Evolutionary conservation across 2,113 vertebrate genomes (phyloP), one percentile per base, ranked within the genome.

Genomic region (Cryptotis parvus): DNA sequence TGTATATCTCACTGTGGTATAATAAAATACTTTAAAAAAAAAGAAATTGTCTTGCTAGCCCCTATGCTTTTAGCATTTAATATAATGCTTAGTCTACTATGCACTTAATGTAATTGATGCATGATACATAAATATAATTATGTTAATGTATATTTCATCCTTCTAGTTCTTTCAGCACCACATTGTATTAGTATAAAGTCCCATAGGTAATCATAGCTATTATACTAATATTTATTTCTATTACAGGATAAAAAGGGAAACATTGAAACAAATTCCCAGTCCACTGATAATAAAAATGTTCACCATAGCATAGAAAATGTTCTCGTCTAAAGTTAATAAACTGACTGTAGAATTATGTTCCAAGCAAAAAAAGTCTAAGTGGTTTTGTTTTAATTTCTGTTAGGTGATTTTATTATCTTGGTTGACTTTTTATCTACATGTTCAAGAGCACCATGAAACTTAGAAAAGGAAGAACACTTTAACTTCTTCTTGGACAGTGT

Each of bases 261-360:
- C 14, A 79, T 83, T 79, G 68, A 83, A 78, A 75, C 4, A 76
- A 92, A 78, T 69, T 24, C 31, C 10, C 68, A 72, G 73, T 27
- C 2, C 22, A 35, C 3, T 22, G 18, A 58, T 22, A 6, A 58
- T 58, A 58, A 58, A 58, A 58, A 22, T 58, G 55, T 58, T 58
- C 55, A 58, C 33, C n/a, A 7, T 2, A 16, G 55, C 33, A 65
- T 0, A 63, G 39, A 80, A 91, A 91, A 91, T 18, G 2, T 55
- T 80, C 22, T 81, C 27, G 35, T 24, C 29, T 77, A 41, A 68
- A 22, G 6, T 49, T 84, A 45, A 58, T 16, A 20, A 31, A 16
- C 9, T 69, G 6, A 5, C 2, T 69, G 43, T 15, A 69, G 63
- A 73, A 65, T 77, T 49, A 45, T 73, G 20, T 75, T 12, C 6